A percentile compares a stretch with the other conserved stretches of the same genome.
Evolutionary conservation across 2,888 invertebrate species (phyloP).

Genomic region (Rutpela maculata): DNA sequence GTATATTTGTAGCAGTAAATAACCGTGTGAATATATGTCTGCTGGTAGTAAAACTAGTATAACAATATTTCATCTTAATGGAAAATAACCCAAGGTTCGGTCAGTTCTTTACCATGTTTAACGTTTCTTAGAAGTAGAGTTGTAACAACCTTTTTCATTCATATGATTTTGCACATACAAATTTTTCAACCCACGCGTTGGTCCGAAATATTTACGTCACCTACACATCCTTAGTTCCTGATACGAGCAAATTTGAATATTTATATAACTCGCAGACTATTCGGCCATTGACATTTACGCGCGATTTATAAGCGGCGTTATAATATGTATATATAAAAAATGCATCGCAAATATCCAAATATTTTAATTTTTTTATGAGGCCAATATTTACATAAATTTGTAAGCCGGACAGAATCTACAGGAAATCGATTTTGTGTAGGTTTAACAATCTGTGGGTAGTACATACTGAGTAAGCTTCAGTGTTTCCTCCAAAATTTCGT

Average conservation of each 20-base stretch:
- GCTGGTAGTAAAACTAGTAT: too few relatives aligned
- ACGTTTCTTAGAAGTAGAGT: constrained; percentile 8
- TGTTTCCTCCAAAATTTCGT: background rate
- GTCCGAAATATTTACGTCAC: constrained; percentile 36
- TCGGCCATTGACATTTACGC: constrained; percentile 31
- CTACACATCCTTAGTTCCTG: constrained; percentile 34
- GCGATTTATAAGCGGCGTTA: constrained; percentile 22
- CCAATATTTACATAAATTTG: constrained; percentile 12
- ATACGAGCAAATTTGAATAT: constrained; percentile 37
- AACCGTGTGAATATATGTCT: too few relatives aligned
- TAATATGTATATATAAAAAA: background rate
- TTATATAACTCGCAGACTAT: constrained; percentile 33
- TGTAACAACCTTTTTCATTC: constrained; percentile 32
- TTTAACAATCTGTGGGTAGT: background rate
- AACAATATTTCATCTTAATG: background rate
- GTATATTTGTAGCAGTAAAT: too few relatives aligned
- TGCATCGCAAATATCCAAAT: constrained; percentile 26
- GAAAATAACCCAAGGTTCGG: constrained; percentile 2
- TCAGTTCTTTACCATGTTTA: constrained; percentile 8
- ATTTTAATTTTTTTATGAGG: constrained; percentile 20
- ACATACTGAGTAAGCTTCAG: background rate
- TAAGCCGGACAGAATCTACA: background rate
- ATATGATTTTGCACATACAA: constrained; percentile 30
- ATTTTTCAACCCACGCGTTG: constrained; percentile 29
- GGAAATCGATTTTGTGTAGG: constrained; percentile 14